These are phyloP conservation scores for Amyelois transitella DNA, from an alignment of 1,140 invertebrate species.

Conservation along the genomic window DNA sequence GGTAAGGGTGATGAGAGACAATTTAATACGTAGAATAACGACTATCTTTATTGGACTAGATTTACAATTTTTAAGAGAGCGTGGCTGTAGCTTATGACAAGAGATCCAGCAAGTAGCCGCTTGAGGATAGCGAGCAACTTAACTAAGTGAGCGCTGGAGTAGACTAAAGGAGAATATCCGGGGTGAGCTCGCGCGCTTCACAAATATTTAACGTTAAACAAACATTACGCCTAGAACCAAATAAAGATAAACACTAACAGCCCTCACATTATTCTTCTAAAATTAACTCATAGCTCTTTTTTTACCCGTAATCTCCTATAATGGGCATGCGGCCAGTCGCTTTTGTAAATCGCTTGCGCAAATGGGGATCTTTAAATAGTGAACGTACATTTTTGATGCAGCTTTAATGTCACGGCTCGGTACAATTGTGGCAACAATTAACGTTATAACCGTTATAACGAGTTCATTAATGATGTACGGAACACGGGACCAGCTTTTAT, in stretches of 20 bases:
- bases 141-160: no score
- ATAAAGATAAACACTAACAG: constrained; percentile 68
- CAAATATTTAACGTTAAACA: no score
- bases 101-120: no score
- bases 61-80: no score
- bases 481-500: constrained; percentile 13
- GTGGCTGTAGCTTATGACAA: no score
- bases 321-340: constrained; percentile 67
- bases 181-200: no score
- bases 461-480: constrained; percentile 63
- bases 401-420: constrained; percentile 59
- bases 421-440: constrained; percentile 66
- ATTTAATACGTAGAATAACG: no score
- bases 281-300: constrained; percentile 73
- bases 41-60: no score
- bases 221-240: constrained; percentile 54
- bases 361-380: constrained; percentile 71
- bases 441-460: constrained; percentile 64
- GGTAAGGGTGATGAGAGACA: no score
- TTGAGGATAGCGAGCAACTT: no score
- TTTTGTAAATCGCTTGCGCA: constrained; percentile 64
- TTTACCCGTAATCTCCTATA: constrained; percentile 66
- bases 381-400: constrained; percentile 68
- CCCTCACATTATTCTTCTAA: constrained; percentile 69
- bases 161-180: no score